These are phyloP conservation scores for Neoniphon sammara DNA, from an alignment of 2,797 vertebrate species.

Conservation along the genomic window DNA sequence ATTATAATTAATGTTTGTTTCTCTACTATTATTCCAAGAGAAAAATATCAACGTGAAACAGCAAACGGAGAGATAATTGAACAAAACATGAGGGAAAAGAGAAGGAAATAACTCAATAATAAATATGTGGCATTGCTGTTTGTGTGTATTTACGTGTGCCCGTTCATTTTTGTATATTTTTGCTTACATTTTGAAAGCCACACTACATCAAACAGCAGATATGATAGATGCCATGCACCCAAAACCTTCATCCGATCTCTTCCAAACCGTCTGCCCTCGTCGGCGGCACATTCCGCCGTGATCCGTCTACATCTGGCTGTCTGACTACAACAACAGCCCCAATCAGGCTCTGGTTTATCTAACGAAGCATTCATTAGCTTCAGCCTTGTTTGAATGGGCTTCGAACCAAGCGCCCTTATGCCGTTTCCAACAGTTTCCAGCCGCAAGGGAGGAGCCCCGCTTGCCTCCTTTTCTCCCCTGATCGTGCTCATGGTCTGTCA, in stretches of 20 bases:
- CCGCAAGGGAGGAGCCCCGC: constrained; percentile 60
- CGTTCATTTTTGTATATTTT: no score
- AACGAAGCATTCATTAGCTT: constrained; percentile 73
- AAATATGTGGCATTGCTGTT: neutral
- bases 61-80: no score
- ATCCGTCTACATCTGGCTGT: constrained; percentile 64
- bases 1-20: neutral
- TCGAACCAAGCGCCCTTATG: constrained; percentile 61
- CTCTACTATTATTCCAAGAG: neutral
- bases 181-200: neutral
- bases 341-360: constrained; percentile 72
- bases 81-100: constrained; percentile 8
- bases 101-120: neutral
- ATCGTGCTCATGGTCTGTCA: constrained; percentile 63
- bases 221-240: neutral
- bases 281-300: constrained; percentile 33
- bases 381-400: constrained; percentile 73
- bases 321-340: constrained; percentile 72
- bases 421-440: constrained; percentile 56
- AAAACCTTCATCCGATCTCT: neutral
- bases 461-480: constrained; percentile 44
- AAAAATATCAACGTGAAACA: no score
- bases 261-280: constrained; percentile 20
- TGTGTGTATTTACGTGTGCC: neutral
- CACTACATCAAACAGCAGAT: neutral